Percentiles rank a stretch among this genome's conserved stretches.
Evolutionary conservation across 2,888 invertebrate genomes (phyloP).

Genomic region (Clanis bilineata): DNA sequence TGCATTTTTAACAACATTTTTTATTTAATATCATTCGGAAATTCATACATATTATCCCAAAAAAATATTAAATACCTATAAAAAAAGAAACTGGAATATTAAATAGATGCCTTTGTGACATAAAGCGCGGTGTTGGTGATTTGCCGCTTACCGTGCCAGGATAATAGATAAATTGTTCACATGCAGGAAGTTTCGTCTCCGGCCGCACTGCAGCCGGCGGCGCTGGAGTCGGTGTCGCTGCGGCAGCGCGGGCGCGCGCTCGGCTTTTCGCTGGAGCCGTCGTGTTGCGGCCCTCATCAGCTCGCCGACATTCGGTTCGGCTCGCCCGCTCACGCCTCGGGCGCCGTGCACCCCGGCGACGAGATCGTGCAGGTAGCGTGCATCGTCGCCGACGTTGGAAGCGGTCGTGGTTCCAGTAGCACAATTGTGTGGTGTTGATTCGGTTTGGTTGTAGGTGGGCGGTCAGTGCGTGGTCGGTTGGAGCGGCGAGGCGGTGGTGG

Average conservation of each 20-base stretch:
- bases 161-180: no score
- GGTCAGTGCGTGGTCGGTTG: constrained; percentile 63
- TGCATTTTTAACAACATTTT: no score
- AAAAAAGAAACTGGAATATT: no score
- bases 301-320: constrained; percentile 95
- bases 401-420: no score
- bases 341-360: constrained; percentile 96
- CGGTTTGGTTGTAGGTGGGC: constrained; percentile 45
- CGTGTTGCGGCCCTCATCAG: constrained; percentile 88
- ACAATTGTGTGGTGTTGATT: neutral
- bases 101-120: no score
- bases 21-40: no score
- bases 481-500: constrained; percentile 51
- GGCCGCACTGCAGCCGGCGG: constrained; percentile 94
- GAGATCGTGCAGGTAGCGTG: constrained; percentile 95
- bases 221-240: constrained; percentile 93
- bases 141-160: no score
- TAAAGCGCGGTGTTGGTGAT: no score
- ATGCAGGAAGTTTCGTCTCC: constrained; percentile 92
- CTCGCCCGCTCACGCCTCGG: constrained; percentile 95
- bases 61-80: no score
- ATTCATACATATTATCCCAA: no score
- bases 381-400: no score
- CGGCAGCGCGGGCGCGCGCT: constrained; percentile 93
- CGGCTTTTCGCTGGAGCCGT: constrained; percentile 94